Conservation (phyloP, 2,888 invertebrate genomes). For the Galeopsomyia nigrocyanea region DNA sequence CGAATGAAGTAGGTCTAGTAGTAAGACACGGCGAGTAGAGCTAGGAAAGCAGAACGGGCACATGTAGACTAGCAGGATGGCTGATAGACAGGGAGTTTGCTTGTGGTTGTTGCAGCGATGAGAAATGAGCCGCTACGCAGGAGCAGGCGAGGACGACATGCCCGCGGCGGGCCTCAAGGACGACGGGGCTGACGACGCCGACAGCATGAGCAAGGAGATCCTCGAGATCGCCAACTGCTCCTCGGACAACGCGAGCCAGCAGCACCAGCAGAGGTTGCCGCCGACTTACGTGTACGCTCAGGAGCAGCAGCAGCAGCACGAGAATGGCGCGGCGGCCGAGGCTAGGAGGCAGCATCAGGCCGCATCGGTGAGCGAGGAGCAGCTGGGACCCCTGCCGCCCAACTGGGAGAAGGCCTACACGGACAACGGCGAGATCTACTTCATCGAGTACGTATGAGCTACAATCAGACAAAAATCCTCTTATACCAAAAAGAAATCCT, state of each 20-base stretch:
- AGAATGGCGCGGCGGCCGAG: conserved; percentile 13
- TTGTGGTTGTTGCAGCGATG: too few species aligned
- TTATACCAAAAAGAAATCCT: too few species aligned
- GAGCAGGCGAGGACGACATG: too few species aligned
- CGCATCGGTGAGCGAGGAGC: conserved; percentile 76
- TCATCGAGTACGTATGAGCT: conserved; percentile 95
- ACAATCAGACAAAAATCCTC: too few species aligned
- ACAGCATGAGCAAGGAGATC: conserved; percentile 61
- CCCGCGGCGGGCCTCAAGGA: too few species aligned
- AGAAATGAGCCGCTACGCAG: too few species aligned
- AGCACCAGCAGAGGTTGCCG: conserved; percentile 43
- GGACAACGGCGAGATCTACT: conserved; percentile 96
- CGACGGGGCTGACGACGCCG: conserved; percentile 12
- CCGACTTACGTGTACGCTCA: conserved; percentile 42
- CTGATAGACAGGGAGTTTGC: too few species aligned
- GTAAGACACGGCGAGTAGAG: too few species aligned
- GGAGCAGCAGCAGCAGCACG: conserved; percentile 22
- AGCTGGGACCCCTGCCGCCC: conserved; percentile 90
- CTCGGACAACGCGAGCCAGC: conserved; percentile 12
- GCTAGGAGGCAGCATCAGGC: conserved; percentile 24
- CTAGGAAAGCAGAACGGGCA: too few species aligned
- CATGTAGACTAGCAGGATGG: too few species aligned
- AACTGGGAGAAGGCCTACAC: conserved; percentile 99
- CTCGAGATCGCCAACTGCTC: conserved; percentile 45
- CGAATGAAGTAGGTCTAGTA: too few species aligned